Percentiles rank a stretch among this genome's conserved stretches.
These are phyloP conservation scores for Poicephalus meyeri DNA, from an alignment of 2,113 vertebrate species.

Conservation along the genomic window DNA sequence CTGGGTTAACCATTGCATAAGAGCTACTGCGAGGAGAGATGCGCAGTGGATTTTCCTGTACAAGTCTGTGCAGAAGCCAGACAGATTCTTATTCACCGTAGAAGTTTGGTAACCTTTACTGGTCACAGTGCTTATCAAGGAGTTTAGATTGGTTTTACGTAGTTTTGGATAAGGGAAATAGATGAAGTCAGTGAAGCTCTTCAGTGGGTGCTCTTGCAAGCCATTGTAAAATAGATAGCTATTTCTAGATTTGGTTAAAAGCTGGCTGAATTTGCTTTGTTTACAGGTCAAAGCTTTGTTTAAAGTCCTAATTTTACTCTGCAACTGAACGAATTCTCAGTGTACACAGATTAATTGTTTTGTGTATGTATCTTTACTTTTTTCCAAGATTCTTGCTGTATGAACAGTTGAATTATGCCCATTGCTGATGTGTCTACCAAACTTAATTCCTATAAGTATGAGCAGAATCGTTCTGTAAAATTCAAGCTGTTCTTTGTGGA, in stretches of 20 bases:
- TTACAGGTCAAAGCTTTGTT: conserved; percentile 81
- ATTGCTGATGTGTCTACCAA: conserved; percentile 75
- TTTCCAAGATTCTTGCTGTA: conserved; percentile 76
- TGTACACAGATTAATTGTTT: conserved; percentile 79
- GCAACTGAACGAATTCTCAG: conserved; percentile 79
- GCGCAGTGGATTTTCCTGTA: conserved; percentile 58
- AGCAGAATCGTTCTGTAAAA: conserved; percentile 77
- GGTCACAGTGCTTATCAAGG: conserved; percentile 72
- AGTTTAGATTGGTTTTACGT: conserved; percentile 69
- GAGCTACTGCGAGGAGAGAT: conserved; percentile 48
- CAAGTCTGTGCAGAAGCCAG: conserved; percentile 51
- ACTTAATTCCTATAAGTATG: conserved; percentile 76
- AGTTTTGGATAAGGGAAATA: conserved; percentile 70
- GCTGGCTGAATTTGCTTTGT: conserved; percentile 78
- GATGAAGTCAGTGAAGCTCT: conserved; percentile 66
- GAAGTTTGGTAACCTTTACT: conserved; percentile 60
- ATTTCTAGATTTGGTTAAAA: conserved; percentile 77
- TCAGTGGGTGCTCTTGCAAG: conserved; percentile 73
- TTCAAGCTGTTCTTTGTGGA: conserved; percentile 77
- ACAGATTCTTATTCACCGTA: conserved; percentile 47
- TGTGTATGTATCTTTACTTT: conserved; percentile 79
- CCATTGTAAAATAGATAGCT: conserved; percentile 77
- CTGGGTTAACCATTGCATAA: conserved; percentile 69
- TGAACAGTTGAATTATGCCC: conserved; percentile 76
- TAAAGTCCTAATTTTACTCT: conserved; percentile 79